phyloP scores from a whole-genome alignment of 1,140 invertebrate genomes.

The Drosophila mauritiana region DNA sequence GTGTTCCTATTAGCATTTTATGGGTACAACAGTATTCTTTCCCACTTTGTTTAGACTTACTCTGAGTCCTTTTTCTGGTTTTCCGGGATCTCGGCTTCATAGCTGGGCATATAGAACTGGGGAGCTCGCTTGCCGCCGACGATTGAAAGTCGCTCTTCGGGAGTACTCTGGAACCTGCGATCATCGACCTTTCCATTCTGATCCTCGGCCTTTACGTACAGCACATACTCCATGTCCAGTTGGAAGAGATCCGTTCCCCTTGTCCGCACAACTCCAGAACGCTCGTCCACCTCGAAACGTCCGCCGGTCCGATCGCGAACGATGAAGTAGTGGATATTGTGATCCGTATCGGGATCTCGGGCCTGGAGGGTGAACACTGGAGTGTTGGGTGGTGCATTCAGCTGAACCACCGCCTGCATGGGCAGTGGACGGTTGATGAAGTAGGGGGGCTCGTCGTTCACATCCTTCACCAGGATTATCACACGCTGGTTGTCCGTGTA shows the following conservation, averaged over 20 bases:
- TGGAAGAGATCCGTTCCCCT: conserved; percentile 96
- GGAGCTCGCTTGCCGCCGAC: conserved; percentile 96
- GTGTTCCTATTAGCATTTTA: background rate
- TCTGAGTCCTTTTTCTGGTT: conserved; percentile 98
- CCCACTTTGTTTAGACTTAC: conserved; percentile 87
- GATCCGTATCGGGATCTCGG: conserved; percentile 96
- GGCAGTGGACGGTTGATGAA: conserved; percentile 97
- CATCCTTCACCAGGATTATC: conserved; percentile 97
- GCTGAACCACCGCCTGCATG: conserved; percentile 98
- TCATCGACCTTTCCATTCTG: conserved; percentile 96
- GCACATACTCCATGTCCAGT: conserved; percentile 97
- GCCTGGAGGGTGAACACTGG: conserved; percentile 98
- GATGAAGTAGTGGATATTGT: conserved; percentile 98
- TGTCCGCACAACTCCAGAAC: conserved; percentile 96
- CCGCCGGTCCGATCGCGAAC: conserved; percentile 93
- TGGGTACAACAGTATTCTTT: background rate
- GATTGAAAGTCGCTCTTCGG: conserved; percentile 95
- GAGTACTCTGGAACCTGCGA: conserved; percentile 94
- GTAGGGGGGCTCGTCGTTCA: conserved; percentile 98
- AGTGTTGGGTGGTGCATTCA: conserved; percentile 97
- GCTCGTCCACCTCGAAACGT: conserved; percentile 94
- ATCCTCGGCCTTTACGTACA: conserved; percentile 98
- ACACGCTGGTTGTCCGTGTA: conserved; percentile 97
- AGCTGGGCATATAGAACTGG: conserved; percentile 96
- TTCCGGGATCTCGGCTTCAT: conserved; percentile 97